Evolutionary conservation across 2,797 vertebrate species (phyloP), one percentile per base, ranked within the genome.

Genomic region (Xiphorhynchus erythropygius): DNA sequence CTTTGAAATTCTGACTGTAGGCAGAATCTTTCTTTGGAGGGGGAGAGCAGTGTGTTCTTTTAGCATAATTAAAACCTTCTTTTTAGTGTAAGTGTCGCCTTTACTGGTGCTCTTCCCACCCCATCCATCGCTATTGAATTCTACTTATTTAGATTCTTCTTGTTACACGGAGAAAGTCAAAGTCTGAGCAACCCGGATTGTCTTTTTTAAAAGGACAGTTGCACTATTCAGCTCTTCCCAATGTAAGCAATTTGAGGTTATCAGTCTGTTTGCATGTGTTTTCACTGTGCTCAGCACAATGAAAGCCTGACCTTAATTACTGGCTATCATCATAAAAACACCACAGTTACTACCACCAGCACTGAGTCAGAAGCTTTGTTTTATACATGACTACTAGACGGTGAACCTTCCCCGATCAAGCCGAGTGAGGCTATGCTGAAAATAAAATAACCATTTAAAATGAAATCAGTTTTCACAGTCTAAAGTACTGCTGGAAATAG

Each of bases 391-490:
- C 81, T 93, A 86, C 88, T 69, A 82, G 80, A 73, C 91, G 90
- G 93, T 86, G 94, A 96, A 95, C 73, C 80, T 82, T 92, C 78
- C 67, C 88, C 50, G 93, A 79, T 83, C 93, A 80, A 95, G 75
- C 94, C 7, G 56, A 83, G 84, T 21, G 13, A 93, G 95, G 94
- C 75, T 74, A 70, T 3, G 81, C 85, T 60, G 94, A 47, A 96
- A 96, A 95, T 94, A 90, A 96, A 95, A 92, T 10, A 89, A 77
- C 64, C 84, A 89, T 94, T 97, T 89, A 89, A 95, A 96, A 93
- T 68, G 83, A 97, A 96, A 93, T 75, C 94, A 92, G 93, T 90
- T 96, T 95, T 89, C 94, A 80, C 9, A 92, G 88, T 82, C 60
- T 90, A 46, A 95, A 97, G 94, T 90, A 84, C 86, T 92, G 81